phyloP scores from a whole-genome alignment of 2,113 vertebrate species.

The Gobio gobio region DNA sequence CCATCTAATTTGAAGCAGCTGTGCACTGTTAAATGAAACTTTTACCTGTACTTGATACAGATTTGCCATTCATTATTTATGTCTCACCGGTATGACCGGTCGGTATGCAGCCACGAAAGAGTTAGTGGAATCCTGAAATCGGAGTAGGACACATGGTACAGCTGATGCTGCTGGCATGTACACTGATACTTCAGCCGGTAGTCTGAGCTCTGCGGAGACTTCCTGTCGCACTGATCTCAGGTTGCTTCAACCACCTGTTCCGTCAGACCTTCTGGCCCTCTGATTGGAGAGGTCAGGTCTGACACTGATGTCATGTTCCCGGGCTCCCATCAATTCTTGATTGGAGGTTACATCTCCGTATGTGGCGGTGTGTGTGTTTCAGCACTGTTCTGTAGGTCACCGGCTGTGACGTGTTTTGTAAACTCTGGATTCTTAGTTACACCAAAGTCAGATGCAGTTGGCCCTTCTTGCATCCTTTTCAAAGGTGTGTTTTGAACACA shows the following conservation, averaged over 20 bases:
- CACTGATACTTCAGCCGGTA: constrained; percentile 43
- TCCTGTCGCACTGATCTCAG: constrained; percentile 49
- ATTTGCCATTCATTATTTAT: constrained; percentile 4
- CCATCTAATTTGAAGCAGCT: background rate
- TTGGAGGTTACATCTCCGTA: constrained; percentile 7
- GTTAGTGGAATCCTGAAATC: constrained; percentile 14
- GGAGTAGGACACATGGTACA: background rate
- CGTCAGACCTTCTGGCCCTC: constrained; percentile 53
- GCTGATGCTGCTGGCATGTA: constrained; percentile 31
- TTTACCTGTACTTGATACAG: background rate
- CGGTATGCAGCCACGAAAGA: constrained; percentile 39
- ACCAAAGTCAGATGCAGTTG: background rate
- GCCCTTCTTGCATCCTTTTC: background rate
- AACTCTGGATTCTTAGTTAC: constrained; percentile 15
- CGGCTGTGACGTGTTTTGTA: background rate
- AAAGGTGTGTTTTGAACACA: background rate
- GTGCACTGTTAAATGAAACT: background rate
- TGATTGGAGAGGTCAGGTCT: constrained; percentile 48
- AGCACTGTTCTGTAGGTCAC: constrained; percentile 15
- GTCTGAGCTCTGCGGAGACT: constrained; percentile 34
- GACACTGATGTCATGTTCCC: constrained; percentile 48
- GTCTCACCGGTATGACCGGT: background rate
- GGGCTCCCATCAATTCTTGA: constrained; percentile 50
- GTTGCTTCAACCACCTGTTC: constrained; percentile 67
- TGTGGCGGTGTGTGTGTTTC: background rate